Evolutionary conservation across 2,797 vertebrate genomes (phyloP).

Genomic region (Tenualosa thibaudeaui): DNA sequence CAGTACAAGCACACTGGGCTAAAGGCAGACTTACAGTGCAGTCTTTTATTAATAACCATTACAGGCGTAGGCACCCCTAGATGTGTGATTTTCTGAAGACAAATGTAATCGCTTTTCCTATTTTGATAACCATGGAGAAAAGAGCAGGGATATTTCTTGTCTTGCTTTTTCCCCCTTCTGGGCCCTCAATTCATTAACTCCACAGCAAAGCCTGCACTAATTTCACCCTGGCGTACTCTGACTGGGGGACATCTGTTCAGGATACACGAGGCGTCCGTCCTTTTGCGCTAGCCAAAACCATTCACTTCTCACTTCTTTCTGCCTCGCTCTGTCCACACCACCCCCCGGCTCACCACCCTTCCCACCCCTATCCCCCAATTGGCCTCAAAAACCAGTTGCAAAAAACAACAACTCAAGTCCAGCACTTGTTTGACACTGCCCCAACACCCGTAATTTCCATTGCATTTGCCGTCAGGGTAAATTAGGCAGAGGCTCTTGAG

Average conservation of each 20-base stretch:
- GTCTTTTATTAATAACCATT: background rate
- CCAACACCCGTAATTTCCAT: slow-evolving; percentile 1
- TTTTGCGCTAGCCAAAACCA: slow-evolving; percentile 30
- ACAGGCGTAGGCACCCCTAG: background rate
- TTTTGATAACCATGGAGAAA: background rate
- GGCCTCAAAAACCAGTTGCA: slow-evolving; percentile 13
- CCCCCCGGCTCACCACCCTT: background rate
- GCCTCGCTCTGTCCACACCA: background rate
- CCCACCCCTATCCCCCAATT: background rate
- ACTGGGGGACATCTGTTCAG: slow-evolving; percentile 42
- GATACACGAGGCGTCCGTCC: slow-evolving; percentile 30
- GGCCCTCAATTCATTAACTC: slow-evolving; percentile 21
- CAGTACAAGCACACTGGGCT: background rate
- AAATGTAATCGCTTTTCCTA: background rate
- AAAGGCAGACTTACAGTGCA: background rate
- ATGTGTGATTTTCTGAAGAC: slow-evolving; percentile 1
- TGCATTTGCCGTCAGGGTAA: slow-evolving; percentile 31
- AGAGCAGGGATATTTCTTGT: background rate
- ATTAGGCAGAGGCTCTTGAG: slow-evolving; percentile 28
- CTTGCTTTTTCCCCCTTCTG: slow-evolving; percentile 30
- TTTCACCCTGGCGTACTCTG: background rate
- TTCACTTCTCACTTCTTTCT: background rate
- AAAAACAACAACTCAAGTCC: slow-evolving; percentile 22
- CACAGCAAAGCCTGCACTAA: background rate
- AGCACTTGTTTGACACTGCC: background rate